These are phyloP conservation scores for Climacteris rufus DNA, from an alignment of 2,113 vertebrate species.

Conservation along the genomic window DNA sequence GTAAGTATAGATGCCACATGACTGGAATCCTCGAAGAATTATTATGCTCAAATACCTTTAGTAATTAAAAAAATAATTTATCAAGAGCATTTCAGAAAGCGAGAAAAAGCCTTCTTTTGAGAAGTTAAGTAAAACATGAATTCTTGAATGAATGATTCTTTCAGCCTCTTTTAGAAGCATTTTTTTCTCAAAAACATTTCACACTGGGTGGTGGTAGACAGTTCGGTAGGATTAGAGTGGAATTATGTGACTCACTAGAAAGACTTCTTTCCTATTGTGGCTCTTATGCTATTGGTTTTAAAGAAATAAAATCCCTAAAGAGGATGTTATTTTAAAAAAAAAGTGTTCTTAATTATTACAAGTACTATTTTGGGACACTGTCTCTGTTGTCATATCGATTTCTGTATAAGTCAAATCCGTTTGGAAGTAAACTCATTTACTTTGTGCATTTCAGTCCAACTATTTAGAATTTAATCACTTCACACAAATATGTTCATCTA, in stretches of 20 bases:
- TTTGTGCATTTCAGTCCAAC: background rate
- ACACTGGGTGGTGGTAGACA: background rate
- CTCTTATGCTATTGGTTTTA: background rate
- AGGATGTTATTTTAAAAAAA: background rate
- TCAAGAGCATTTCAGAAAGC: background rate
- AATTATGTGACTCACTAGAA: background rate
- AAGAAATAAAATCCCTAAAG: background rate
- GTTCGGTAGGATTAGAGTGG: background rate
- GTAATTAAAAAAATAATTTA: background rate
- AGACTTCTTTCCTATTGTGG: background rate
- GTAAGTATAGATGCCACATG: background rate
- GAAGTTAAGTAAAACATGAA: background rate
- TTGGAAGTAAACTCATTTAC: background rate
- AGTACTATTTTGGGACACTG: background rate
- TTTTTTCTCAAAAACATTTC: background rate
- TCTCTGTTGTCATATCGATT: background rate
- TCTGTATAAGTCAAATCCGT: background rate
- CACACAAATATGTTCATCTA: background rate
- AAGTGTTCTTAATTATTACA: background rate
- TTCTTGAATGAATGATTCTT: background rate
- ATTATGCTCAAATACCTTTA: background rate
- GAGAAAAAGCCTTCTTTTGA: background rate
- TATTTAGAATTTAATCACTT: background rate
- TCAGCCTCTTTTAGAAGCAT: background rate
- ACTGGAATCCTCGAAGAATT: background rate